Conservation (phyloP, 2,888 invertebrate genomes). For the Nasonia oneida region DNA sequence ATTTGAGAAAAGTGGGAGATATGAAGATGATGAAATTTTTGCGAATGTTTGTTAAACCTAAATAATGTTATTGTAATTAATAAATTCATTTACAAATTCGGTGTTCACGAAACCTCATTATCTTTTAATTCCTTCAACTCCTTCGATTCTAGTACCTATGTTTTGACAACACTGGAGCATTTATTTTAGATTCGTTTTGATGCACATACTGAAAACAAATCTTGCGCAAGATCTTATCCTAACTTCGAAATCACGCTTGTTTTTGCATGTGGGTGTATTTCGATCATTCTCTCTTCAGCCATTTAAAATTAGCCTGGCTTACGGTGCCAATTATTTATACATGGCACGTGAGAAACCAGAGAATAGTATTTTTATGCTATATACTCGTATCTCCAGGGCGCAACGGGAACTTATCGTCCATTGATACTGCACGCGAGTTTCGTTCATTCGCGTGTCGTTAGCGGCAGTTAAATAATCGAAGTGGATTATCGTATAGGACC, state of each 20-base stretch:
- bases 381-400: background rate
- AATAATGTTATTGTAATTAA: background rate
- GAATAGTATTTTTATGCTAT: background rate
- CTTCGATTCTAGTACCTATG: too few species aligned
- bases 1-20: too few species aligned
- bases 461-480: background rate
- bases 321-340: conserved; percentile 8
- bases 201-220: background rate
- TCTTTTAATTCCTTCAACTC: too few species aligned
- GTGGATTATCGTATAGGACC: background rate
- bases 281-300: background rate
- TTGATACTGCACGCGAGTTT: background rate
- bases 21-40: background rate
- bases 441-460: background rate
- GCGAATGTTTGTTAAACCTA: background rate
- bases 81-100: background rate
- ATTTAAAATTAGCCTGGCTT: conserved; percentile 9
- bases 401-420: background rate
- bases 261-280: background rate
- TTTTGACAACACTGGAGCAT: too few species aligned
- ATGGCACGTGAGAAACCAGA: background rate
- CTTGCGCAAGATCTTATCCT: background rate
- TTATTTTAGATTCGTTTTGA: too few species aligned
- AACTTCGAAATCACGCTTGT: background rate
- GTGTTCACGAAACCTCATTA: too few species aligned